Evolutionary conservation across 2,888 invertebrate species (phyloP), one percentile per base, ranked within the genome.

Genomic region (Sinelater perroti): DNA sequence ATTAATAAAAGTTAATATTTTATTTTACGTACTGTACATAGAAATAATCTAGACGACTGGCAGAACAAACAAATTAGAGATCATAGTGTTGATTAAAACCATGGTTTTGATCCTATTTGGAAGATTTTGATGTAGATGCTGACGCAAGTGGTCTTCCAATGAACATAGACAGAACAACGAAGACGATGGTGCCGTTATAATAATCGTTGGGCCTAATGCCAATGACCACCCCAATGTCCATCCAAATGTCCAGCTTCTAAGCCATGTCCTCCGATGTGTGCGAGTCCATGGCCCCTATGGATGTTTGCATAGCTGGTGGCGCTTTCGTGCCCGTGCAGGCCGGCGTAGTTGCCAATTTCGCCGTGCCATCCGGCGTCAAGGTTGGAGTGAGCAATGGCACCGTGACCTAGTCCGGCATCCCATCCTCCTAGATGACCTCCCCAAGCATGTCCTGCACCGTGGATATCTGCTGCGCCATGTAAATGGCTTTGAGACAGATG

Each of bases 391-490:
- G n/a, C n/a, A n/a, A n/a, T n/a, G n/a, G n/a, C n/a, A n/a, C n/a
- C n/a, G 7, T 33, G 2, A 2, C 7, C 5, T 7, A 16, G 6
- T 5, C 35, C 35, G n/a, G 17, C 35, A 17, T 18, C 35, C 7
- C 16, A 16, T 31, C 52, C 53, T 7, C 54, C 54, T 2, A n/a
- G 8, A 35, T 18, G 17, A 35, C 35, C 35, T 17, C 35, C 35
- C 17, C 16, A 16, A 7, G 35, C 11, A 35, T 33, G 7, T 31
- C 52, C 53, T n/a, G 50, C 54, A 3, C 54, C 50, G 8, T 42
- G 20, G 16, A 44, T 50, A 17, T 54, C 58, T 16, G 47, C 8
- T 42, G 52, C 57, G 3, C 52, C 52, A n/a, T n/a, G n/a, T n/a
- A n/a, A n/a, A n/a, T 44, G 17, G 18, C 35, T 18, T 17, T 35